A percentile compares a stretch with the other conserved stretches of the same genome.
phyloP scores from a whole-genome alignment of 2,888 invertebrate genomes.

The Carpatolechia fugitivella region DNA sequence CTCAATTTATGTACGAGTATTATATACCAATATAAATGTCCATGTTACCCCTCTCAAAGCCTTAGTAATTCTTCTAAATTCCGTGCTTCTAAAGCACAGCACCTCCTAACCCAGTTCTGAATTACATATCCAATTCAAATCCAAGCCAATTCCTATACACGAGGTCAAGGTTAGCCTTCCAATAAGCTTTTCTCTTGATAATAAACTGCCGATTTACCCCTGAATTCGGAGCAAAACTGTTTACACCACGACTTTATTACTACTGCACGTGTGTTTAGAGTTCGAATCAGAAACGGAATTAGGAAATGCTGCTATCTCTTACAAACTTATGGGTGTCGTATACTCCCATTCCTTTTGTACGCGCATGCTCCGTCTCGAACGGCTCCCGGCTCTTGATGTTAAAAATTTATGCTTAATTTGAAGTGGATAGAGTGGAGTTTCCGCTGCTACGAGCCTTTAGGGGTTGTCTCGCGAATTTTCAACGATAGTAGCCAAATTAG shows the following conservation, averaged over 20 bases:
- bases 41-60: too few relatives aligned
- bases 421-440: slow-evolving; percentile 36
- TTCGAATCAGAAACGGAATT: slow-evolving; percentile 31
- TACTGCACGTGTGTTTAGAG: slow-evolving; percentile 36
- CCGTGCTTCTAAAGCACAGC: too few relatives aligned
- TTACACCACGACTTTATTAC: slow-evolving; percentile 22
- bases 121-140: too few relatives aligned
- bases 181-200: not conserved
- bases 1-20: too few relatives aligned
- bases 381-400: slow-evolving; percentile 32
- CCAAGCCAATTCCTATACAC: not conserved
- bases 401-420: slow-evolving; percentile 39
- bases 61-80: too few relatives aligned
- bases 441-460: slow-evolving; percentile 20
- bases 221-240: slow-evolving; percentile 1
- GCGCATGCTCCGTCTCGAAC: slow-evolving; percentile 58
- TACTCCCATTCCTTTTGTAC: slow-evolving; percentile 31
- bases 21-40: too few relatives aligned
- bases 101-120: too few relatives aligned
- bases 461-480: slow-evolving; percentile 25
- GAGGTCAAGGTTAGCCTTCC: not conserved
- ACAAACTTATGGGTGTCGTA: slow-evolving; percentile 25
- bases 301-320: slow-evolving; percentile 35
- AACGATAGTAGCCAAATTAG: slow-evolving; percentile 20
- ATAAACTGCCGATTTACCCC: not conserved